These are phyloP conservation scores for Chrysogorgia sp. DNA, from an alignment of 92 coral and sea anemone genomes.

Conservation along the genomic window DNA sequence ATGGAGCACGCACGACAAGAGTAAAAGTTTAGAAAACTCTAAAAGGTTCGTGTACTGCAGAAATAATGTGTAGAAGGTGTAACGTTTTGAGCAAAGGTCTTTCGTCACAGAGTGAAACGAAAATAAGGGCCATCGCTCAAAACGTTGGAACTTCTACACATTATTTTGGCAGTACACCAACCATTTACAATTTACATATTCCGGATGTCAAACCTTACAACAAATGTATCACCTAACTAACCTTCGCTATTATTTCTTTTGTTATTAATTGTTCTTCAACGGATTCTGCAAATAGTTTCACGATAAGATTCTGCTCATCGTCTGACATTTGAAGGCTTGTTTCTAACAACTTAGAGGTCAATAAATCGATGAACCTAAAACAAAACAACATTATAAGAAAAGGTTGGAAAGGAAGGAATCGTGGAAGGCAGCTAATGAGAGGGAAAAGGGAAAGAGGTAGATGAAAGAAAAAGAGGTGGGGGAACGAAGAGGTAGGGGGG, in stretches of 20 bases:
- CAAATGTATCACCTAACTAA: not conserved
- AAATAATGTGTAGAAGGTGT: no score
- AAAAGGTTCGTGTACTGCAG: no score
- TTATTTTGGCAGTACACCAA: no score
- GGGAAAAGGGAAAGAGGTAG: not conserved
- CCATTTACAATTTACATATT: no score
- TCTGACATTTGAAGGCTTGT: not conserved
- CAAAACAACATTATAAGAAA: not conserved
- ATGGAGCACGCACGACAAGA: no score
- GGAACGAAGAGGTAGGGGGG: not conserved
- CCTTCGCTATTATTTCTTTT: constrained; percentile 25
- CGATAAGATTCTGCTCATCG: constrained; percentile 7
- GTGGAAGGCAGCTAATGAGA: not conserved
- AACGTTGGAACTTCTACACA: no score
- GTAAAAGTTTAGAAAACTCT: no score
- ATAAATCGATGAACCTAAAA: constrained; percentile 14
- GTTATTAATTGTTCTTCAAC: constrained; percentile 20
- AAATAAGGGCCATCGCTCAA: no score
- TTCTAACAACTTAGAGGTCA: constrained; percentile 12
- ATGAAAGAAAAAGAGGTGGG: not conserved
- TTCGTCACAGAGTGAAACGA: no score
- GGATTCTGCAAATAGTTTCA: not conserved
- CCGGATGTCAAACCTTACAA: no score
- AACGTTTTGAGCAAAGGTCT: no score
- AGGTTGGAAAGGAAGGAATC: not conserved